Evolutionary conservation across 2,888 invertebrate species (phyloP), one percentile per base, ranked within the genome.

Genomic region (Ophion ventricosus): DNA sequence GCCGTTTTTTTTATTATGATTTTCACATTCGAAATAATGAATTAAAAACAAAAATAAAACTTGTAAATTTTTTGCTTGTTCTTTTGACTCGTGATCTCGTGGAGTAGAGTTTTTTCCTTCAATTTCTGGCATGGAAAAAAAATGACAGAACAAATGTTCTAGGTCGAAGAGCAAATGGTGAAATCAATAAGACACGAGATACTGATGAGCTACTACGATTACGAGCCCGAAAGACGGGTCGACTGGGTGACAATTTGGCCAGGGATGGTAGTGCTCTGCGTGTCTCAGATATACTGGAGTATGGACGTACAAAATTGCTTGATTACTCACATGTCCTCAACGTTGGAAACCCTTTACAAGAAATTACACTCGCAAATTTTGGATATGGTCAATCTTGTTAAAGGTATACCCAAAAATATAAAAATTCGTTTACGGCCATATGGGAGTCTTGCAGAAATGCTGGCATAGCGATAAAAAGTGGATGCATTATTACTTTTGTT

Each of bases 281-380:
- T 96, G 78, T 95, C 97, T 1, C 97, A 97, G 94, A 96, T 97
- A 87, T 97, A 96, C 92, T 98, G 98, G 98, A 97, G 97, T 2
- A 93, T 95, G 1, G 96, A 97, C 90, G 97, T 97, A 1, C 96
- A 97, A 87, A 95, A 95, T 89, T 95, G 95, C 72, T 94, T 98
- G 56, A 94, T 94, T 88, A 94, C 95, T 25, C 95, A 95, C 76
- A 95, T 95, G 83, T 90, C 94, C 43, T 94, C 94, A 83, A 95
- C 95, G 26, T 93, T 97, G 81, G 91, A 94, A 72, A 93, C 94
- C 4, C 96, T 96, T 89, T 94, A 95, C 86, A 91, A 93, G 25
- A 93, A 93, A 75, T 93, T 96, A 43, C 94, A 93, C 40, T 93
- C 93, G 77, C 97, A 97, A 92, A 94, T 98, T 23, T 95, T 95